Conservation (phyloP, 2,797 vertebrate species). For the Oreortyx pictus region DNA sequence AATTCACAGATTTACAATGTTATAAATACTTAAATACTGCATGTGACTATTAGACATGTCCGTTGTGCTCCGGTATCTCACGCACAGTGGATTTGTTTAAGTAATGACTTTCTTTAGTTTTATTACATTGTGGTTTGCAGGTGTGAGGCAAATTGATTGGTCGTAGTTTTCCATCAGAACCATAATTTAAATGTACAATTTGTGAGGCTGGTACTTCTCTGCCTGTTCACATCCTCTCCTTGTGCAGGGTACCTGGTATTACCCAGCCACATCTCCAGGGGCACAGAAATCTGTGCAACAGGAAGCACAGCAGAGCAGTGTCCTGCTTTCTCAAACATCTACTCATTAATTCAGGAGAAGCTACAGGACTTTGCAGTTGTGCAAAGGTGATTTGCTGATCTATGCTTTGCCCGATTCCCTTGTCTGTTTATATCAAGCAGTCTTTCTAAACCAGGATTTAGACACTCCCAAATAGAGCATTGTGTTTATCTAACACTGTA, state of each 20-base stretch:
- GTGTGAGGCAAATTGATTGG: accelerated
- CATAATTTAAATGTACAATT: not conserved
- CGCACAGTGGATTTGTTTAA: not conserved
- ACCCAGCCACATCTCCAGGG: not conserved
- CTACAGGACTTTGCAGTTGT: not conserved
- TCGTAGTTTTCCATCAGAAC: not conserved
- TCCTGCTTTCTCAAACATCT: not conserved
- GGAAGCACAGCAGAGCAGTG: not conserved
- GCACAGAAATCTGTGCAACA: not conserved
- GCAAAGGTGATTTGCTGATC: not conserved
- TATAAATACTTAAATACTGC: not conserved
- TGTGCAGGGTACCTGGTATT: not conserved
- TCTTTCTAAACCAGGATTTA: not conserved
- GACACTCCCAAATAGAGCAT: not conserved
- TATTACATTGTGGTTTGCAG: not conserved
- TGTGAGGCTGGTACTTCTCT: not conserved
- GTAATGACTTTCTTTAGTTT: not conserved
- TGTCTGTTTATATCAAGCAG: not conserved
- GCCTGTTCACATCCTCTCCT: accelerated
- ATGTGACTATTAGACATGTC: not conserved
- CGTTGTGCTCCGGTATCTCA: not conserved
- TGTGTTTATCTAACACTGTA: not conserved
- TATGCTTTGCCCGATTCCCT: not conserved
- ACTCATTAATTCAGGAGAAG: not conserved
- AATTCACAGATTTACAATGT: not conserved